Percentiles rank a stretch among this genome's conserved stretches.
phyloP scores from a whole-genome alignment of 2,888 invertebrate species.

The Microctonus brassicae region DNA sequence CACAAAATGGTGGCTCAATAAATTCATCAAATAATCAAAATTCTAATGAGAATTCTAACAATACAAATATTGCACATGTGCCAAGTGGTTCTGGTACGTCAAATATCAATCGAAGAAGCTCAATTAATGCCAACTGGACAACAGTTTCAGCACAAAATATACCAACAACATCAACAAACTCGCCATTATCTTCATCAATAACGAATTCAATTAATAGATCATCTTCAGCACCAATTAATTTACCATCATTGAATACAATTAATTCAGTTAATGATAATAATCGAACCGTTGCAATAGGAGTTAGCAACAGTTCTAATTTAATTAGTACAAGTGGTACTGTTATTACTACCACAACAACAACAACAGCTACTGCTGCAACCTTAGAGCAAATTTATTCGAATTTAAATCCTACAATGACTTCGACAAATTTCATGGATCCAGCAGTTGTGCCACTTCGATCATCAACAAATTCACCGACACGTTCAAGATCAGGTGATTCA shows the following conservation, averaged over 20 bases:
- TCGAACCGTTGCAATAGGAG: background rate
- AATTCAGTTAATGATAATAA: background rate
- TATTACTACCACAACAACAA: no score
- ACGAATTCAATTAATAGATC: background rate
- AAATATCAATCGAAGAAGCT: background rate
- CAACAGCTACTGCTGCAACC: background rate
- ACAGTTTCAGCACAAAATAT: background rate
- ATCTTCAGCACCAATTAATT: background rate
- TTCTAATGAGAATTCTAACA: background rate
- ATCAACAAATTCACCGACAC: conserved; percentile 19
- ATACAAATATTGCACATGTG: background rate
- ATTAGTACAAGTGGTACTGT: background rate
- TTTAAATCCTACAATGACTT: conserved; percentile 1
- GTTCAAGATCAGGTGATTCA: conserved; percentile 33
- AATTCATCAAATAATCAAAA: background rate
- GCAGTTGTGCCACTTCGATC: conserved; percentile 13
- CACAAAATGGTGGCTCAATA: background rate
- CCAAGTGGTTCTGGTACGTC: background rate
- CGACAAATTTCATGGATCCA: background rate
- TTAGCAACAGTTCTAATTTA: background rate
- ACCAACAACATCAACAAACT: background rate
- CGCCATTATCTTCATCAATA: background rate
- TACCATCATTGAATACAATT: background rate
- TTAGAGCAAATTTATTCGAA: conserved; percentile 3
- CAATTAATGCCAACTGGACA: background rate